Evolutionary conservation across 2,888 invertebrate genomes (phyloP), one percentile per base, ranked within the genome.

Genomic region (Nemurella pictetii): DNA sequence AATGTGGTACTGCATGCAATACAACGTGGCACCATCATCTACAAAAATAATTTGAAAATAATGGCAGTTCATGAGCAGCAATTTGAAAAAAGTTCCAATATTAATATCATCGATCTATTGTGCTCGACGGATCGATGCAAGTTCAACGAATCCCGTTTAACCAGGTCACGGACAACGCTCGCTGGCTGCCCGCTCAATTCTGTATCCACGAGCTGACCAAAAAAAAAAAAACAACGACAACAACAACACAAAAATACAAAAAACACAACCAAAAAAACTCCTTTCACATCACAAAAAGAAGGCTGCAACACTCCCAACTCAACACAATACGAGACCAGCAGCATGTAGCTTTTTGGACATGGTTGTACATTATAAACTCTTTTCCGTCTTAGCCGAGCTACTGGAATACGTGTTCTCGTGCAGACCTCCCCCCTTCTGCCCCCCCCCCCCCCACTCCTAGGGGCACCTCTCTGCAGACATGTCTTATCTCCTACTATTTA

Each of bases 321-420:
- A 32, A 9, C 32, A 32, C 55, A 55, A 55, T 55, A 55, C 9
- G 55, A 55, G 20, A 2, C 15, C 20, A 55, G 55, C 20, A 55
- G 55, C 55, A 55, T 78, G 30, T 78, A 78, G 7, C 9, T 26
- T 82, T 82, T 82, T 82, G 36, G 36, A 26, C 26, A 29, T 27
- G 82, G 55, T 26, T 82, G 82, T 82, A 82, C 82, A 36, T 82
- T 82, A 82, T 36, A 82, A 82, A 82, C 82, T 82, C 82, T 82
- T 72, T 72, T 55, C 20, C 55, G 55, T 55, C 55, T 55, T 55
- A 20, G 72, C 4, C 30, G 26, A 28, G 82, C 82, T 82, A 82
- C 82, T 82, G 82, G 82, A 82, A 82, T 82, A 82, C 82, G 82
- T 82, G 82, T 72, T 72, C 55, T 72, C 55, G 55, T 55, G 55